A percentile compares a stretch with the other conserved stretches of the same genome.
These are phyloP conservation scores for Peromyscus aztecus DNA, from an alignment of 2,797 vertebrate species.

Conservation along the genomic window DNA sequence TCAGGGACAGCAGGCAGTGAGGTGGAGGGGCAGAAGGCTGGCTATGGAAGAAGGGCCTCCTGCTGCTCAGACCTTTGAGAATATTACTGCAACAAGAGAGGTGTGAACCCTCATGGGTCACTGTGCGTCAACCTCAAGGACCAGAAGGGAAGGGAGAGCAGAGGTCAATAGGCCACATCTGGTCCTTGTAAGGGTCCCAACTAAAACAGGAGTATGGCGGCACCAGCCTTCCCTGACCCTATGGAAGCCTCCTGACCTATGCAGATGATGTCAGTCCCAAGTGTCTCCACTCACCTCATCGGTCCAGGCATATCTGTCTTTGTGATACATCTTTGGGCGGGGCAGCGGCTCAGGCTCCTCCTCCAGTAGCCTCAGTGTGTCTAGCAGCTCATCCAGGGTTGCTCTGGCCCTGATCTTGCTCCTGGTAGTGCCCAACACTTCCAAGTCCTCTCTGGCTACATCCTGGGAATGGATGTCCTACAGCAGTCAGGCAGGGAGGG, in stretches of 20 bases:
- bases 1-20: accelerated
- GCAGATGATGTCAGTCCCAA: accelerated
- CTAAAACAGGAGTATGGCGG: too few relatives aligned
- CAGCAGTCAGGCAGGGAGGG: accelerated
- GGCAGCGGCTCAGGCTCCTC: constrained; percentile 92
- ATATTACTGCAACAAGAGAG: accelerated
- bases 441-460: constrained; percentile 87
- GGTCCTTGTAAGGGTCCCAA: background rate
- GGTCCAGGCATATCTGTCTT: constrained; percentile 93
- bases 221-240: background rate
- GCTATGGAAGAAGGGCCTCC: background rate
- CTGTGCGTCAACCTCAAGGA: background rate
- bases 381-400: constrained; percentile 93
- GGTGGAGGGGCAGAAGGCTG: too few relatives aligned
- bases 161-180: background rate
- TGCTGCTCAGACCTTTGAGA: background rate
- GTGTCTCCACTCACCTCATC: constrained; percentile 88
- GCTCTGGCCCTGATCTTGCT: constrained; percentile 90
- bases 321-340: constrained; percentile 86
- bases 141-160: background rate
- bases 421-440: constrained; percentile 73
- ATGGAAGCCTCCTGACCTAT: accelerated
- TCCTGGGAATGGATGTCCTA: constrained; percentile 89
- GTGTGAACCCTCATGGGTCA: accelerated
- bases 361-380: constrained; percentile 94